Evolutionary conservation across 1,140 invertebrate species (phyloP).

Genomic region (Lutraria rhynchaena): DNA sequence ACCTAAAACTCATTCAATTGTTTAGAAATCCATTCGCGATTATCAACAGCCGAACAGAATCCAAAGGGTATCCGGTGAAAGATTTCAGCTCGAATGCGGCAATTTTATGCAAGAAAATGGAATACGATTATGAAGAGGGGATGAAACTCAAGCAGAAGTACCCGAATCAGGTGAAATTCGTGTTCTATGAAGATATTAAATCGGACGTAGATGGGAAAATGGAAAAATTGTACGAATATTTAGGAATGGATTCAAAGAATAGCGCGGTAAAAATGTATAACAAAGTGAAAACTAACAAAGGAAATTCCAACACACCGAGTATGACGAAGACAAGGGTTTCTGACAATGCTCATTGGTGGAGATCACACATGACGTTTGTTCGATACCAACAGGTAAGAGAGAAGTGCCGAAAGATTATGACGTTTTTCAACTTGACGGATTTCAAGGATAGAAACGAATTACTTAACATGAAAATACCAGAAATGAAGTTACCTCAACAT

Average conservation of each 20-base stretch:
- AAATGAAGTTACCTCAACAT: slow-evolving; percentile 6
- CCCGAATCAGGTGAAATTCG: slow-evolving; percentile 17
- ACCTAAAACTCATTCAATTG: slow-evolving; percentile 45
- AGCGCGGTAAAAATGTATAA: neutral
- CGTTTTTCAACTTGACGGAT: slow-evolving; percentile 16
- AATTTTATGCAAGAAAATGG: slow-evolving; percentile 36
- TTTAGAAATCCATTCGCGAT: slow-evolving; percentile 45
- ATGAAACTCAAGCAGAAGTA: neutral
- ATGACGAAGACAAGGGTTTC: neutral
- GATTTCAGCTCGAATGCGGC: neutral
- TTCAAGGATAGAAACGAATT: slow-evolving; percentile 19
- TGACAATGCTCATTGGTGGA: slow-evolving; percentile 43
- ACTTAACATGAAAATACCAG: neutral
- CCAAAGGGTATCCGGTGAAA: slow-evolving; percentile 24
- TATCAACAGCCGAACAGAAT: slow-evolving; percentile 31
- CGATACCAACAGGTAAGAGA: slow-evolving; percentile 7
- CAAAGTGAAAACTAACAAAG: slow-evolving; percentile 22
- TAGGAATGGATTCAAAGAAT: slow-evolving; percentile 22
- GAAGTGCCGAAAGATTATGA: slow-evolving; percentile 7
- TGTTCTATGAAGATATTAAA: slow-evolving; percentile 47
- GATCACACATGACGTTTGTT: slow-evolving; percentile 12
- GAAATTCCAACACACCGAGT: neutral
- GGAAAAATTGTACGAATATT: slow-evolving; percentile 24
- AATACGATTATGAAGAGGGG: slow-evolving; percentile 3
- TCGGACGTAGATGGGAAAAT: slow-evolving; percentile 8